A percentile compares a stretch with the other conserved stretches of the same genome.
Conservation (phyloP, 2,888 invertebrate genomes). For the Gonocerus acuteangulatus region DNA sequence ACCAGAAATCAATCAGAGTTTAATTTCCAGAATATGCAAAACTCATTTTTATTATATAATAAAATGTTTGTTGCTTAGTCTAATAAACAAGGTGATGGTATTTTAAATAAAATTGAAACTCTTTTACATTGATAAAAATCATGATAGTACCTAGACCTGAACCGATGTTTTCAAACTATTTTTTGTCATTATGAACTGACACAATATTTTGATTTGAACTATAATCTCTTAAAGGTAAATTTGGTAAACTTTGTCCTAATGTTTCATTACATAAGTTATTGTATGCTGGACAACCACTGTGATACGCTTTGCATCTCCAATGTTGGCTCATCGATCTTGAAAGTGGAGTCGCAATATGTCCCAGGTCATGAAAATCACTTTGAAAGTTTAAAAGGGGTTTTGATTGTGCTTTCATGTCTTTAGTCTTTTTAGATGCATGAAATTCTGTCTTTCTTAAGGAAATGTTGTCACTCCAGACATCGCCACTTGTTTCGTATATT, state of each 20-base stretch:
- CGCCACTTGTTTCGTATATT: slow-evolving; percentile 31
- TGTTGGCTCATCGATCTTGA: background rate
- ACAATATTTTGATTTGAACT: too few species aligned
- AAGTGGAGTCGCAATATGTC: slow-evolving; percentile 17
- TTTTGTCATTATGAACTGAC: too few species aligned
- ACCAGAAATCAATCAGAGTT: too few species aligned
- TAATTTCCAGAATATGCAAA: too few species aligned
- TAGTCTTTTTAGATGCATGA: background rate
- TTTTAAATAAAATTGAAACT: too few species aligned
- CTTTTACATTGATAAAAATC: too few species aligned
- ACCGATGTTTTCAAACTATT: too few species aligned
- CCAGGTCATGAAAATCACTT: background rate
- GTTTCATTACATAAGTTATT: background rate
- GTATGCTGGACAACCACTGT: slow-evolving; percentile 3
- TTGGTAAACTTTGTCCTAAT: slow-evolving; percentile 25
- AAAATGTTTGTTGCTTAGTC: too few species aligned
- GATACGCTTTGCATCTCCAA: background rate
- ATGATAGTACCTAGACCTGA: too few species aligned
- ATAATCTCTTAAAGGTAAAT: slow-evolving; percentile 12
- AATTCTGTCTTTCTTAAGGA: background rate
- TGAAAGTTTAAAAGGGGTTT: background rate
- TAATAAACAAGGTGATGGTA: too few species aligned
- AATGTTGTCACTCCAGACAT: slow-evolving; percentile 32
- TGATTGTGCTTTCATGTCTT: background rate
- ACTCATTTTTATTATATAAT: too few species aligned